These are phyloP conservation scores for Rutilus rutilus DNA, from an alignment of 2,113 vertebrate genomes.

Conservation along the genomic window DNA sequence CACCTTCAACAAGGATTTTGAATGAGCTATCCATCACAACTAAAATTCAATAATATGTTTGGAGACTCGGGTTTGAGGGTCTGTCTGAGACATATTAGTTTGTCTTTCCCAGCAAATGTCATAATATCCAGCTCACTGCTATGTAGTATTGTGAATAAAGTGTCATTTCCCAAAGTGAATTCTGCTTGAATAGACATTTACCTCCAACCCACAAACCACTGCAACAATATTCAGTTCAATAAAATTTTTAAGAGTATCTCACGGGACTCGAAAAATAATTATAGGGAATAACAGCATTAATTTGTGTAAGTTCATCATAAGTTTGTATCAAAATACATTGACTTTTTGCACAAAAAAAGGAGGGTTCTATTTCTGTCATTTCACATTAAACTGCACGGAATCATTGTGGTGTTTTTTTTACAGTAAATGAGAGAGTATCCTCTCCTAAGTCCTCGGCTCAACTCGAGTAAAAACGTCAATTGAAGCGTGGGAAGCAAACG, in stretches of 20 bases:
- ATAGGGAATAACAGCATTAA: background rate
- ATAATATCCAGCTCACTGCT: slow-evolving; percentile 13
- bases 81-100: slow-evolving; percentile 40
- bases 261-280: background rate
- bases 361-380: background rate
- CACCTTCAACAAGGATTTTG: slow-evolving; percentile 57
- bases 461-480: slow-evolving; percentile 15
- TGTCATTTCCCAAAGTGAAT: background rate
- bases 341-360: background rate
- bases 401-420: background rate
- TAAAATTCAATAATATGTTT: slow-evolving; percentile 48
- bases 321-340: background rate
- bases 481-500: slow-evolving; percentile 26
- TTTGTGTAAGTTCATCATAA: background rate
- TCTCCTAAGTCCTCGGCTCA: background rate
- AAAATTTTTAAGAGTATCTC: background rate
- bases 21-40: slow-evolving; percentile 62
- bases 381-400: background rate
- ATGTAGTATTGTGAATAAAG: background rate
- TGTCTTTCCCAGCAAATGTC: slow-evolving; percentile 21
- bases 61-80: slow-evolving; percentile 45
- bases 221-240: background rate
- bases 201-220: slow-evolving; percentile 19
- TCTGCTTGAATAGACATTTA: background rate
- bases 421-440: slow-evolving; percentile 22